These are phyloP conservation scores for Hormaphis cornu DNA, from an alignment of 1,140 invertebrate species.

Conservation along the genomic window DNA sequence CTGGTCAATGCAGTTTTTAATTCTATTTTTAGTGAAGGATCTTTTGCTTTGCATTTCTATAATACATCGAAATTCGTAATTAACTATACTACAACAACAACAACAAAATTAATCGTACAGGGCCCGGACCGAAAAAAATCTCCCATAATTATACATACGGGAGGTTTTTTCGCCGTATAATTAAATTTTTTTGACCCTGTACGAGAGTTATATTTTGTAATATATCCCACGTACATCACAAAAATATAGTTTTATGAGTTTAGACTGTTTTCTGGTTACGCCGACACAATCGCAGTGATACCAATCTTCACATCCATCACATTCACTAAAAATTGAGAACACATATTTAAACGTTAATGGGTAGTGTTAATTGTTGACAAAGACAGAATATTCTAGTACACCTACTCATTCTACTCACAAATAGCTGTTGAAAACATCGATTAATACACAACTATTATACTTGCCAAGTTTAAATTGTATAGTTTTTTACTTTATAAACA, in stretches of 20 bases:
- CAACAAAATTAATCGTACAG: no score
- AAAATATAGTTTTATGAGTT: constrained; percentile 86
- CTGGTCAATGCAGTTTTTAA: constrained; percentile 35
- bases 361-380: background rate
- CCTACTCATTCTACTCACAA: no score
- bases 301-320: constrained; percentile 97
- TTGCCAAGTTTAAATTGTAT: no score
- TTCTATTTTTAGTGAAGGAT: constrained; percentile 33
- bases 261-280: constrained; percentile 85
- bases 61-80: background rate
- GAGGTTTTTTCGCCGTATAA: no score
- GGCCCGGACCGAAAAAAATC: no score
- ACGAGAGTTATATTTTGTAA: background rate
- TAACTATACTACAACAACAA: background rate
- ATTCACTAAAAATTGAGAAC: constrained; percentile 59
- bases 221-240: constrained; percentile 52
- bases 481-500: no score
- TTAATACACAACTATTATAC: no score
- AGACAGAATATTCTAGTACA: no score
- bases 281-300: constrained; percentile 96
- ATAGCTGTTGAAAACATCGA: no score
- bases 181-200: no score
- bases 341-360: constrained; percentile 23
- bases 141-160: no score
- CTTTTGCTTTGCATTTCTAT: constrained; percentile 29